A percentile compares a stretch with the other conserved stretches of the same genome.
phyloP scores from a whole-genome alignment of 2,113 vertebrate species.

The Ciconia maguari region DNA sequence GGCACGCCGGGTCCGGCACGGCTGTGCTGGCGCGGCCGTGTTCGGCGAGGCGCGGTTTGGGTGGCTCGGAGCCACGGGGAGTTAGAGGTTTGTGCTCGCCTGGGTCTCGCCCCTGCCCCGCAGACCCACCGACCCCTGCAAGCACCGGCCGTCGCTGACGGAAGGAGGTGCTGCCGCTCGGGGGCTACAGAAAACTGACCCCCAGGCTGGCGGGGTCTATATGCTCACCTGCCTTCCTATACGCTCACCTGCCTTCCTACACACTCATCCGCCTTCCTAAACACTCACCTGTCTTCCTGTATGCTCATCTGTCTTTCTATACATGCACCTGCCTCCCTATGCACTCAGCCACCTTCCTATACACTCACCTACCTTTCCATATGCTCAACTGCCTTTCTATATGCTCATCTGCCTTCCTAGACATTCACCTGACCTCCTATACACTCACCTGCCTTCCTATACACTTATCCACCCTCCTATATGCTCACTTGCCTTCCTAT shows the following conservation, averaged over 20 bases:
- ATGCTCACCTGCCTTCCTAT: neutral
- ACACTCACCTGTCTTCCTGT: neutral
- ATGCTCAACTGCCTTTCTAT: fast-evolving
- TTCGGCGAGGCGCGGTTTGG: neutral
- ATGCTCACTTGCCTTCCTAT: fast-evolving
- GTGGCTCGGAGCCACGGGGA: neutral
- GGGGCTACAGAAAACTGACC: neutral
- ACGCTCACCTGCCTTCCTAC: too few relatives aligned
- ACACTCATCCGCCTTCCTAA: neutral
- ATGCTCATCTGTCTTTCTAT: fast-evolving
- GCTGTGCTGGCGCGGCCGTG: fast-evolving
- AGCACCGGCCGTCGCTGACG: fast-evolving
- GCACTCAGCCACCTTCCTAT: neutral
- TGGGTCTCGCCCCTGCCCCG: fast-evolving
- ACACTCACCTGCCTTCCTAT: neutral
- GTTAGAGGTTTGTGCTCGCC: neutral
- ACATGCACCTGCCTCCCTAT: neutral
- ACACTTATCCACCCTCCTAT: neutral
- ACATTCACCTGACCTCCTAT: neutral
- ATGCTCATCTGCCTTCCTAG: fast-evolving
- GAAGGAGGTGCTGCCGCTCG: neutral
- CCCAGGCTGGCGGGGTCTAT: neutral
- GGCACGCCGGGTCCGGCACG: neutral
- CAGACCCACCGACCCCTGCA: neutral
- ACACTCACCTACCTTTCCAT: neutral